Evolutionary conservation across 2,888 invertebrate genomes (phyloP), one percentile per base, ranked within the genome.

Genomic region (Panzeria rudis): DNA sequence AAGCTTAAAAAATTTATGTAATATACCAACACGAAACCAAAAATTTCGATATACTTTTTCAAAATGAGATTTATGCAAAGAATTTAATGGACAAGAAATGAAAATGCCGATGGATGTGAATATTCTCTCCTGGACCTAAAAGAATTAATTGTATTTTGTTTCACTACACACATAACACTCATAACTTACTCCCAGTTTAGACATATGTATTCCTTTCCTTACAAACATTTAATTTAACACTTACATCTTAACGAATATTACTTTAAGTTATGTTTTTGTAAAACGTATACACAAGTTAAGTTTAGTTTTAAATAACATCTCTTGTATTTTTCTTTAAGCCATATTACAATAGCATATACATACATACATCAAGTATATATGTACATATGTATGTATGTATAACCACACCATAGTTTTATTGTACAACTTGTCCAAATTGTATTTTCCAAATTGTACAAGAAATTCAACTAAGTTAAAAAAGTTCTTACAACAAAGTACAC

Each of bases 201-300:
- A 50, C 8, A 20, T 20, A 17, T 29, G 5, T 4, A 5, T 29
- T 4, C 29, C 2, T 29, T 4, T 29, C 44, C 50, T 52, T 56
- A 29, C 1, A 54, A 54, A 23, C 20, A 35, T 38, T 23, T 20
- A 62, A 38, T 13, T 17, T 35, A 9, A 35, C 29, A 29, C 29
- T 29, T 56, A n/a, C 32, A 20, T 41, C 20, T 38, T 61, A 59
- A 80, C 75, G 84, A 84, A 84, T 84, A 80, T 72, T 76, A 80
- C 7, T 38, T 66, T 80, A 76, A 79, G 71, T 62, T 23, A 15
- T 41, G 41, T 62, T 32, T 52, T 35, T 69, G 9, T 38, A 68
- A 32, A 17, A 32, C 15, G 8, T 44, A 25, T 41, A 68, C 5
- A 29, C 9, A 20, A 15, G n/a, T 23, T 54, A 54, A 54, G 38